Conservation (phyloP, 2,113 vertebrate genomes). For the Petromus typicus region DNA sequence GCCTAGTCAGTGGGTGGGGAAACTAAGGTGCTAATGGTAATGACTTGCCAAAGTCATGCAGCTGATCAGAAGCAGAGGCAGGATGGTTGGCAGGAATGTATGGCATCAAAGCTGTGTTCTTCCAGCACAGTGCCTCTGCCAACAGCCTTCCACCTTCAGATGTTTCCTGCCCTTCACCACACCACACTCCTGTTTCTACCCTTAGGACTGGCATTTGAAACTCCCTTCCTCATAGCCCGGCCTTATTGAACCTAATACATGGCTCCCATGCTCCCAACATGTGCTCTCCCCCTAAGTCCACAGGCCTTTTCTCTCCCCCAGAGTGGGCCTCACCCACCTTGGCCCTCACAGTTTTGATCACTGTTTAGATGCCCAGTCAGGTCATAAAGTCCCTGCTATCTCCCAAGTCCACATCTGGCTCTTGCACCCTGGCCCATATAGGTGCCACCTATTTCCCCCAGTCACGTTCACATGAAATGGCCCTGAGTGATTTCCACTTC, state of each 20-base stretch:
- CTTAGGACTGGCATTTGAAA: not conserved
- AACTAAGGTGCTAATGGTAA: not conserved
- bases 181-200: not conserved
- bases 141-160: not conserved
- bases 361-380: not conserved
- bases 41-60: not conserved
- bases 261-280: no score
- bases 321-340: not conserved
- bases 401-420: not conserved
- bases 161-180: fast-evolving
- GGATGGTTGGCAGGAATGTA: not conserved
- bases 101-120: not conserved
- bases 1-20: not conserved
- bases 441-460: not conserved
- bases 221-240: not conserved
- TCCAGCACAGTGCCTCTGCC: not conserved
- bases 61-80: not conserved
- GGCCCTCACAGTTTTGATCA: not conserved
- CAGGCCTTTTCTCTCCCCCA: not conserved
- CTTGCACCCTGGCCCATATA: not conserved
- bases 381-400: not conserved
- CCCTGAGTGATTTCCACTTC: not conserved
- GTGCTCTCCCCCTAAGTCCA: not conserved
- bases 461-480: not conserved
- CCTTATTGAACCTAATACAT: not conserved